These are phyloP conservation scores for Mythimna impura DNA, from an alignment of 2,888 invertebrate genomes.

Conservation along the genomic window DNA sequence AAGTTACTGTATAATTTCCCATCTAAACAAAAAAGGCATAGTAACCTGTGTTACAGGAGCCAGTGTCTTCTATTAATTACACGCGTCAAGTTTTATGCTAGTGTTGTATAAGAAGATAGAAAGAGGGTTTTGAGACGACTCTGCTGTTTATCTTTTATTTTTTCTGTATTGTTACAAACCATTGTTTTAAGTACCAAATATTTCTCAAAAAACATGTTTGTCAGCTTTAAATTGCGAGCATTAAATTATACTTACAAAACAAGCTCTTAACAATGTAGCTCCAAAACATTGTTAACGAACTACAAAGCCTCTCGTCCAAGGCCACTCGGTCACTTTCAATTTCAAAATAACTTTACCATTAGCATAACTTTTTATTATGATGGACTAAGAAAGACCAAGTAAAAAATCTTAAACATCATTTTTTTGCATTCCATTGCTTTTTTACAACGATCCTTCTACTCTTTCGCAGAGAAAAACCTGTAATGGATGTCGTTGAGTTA, in stretches of 20 bases:
- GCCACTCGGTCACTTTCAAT: conserved; percentile 75
- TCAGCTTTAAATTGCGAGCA: conserved; percentile 6
- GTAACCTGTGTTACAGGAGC: too few relatives aligned
- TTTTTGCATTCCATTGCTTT: neutral
- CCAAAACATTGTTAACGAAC: conserved; percentile 55
- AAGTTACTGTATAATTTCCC: too few relatives aligned
- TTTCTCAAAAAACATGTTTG: neutral
- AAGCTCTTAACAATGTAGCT: conserved; percentile 18
- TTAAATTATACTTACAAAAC: conserved; percentile 44
- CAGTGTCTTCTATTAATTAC: too few relatives aligned
- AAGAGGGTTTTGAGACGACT: too few relatives aligned
- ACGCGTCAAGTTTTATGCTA: too few relatives aligned
- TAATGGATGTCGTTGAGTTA: neutral
- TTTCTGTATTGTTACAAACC: too few relatives aligned
- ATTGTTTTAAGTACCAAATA: neutral
- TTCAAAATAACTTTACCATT: conserved; percentile 63
- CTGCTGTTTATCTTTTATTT: too few relatives aligned
- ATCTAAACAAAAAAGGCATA: too few relatives aligned
- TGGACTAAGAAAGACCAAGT: conserved; percentile 28
- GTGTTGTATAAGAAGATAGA: too few relatives aligned
- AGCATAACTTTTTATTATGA: conserved; percentile 61
- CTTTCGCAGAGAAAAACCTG: neutral
- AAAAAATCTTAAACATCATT: conserved; percentile 20
- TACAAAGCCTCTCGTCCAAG: conserved; percentile 73
- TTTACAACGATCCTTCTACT: neutral